Conservation (phyloP, 2,797 vertebrate genomes). For the Iguana delicatissima region DNA sequence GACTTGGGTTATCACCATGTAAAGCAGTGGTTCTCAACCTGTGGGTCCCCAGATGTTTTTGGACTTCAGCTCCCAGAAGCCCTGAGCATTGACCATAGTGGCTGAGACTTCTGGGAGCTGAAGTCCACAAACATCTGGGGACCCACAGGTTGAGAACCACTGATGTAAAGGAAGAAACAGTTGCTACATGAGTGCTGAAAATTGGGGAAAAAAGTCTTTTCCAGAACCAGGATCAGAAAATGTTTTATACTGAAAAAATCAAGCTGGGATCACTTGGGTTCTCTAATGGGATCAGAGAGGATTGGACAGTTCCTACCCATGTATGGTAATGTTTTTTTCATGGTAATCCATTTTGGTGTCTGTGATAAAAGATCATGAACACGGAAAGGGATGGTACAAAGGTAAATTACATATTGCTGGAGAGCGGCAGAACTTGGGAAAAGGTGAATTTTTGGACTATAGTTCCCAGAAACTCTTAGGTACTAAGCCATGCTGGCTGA, state of each 20-base stretch:
- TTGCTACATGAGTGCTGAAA: not conserved
- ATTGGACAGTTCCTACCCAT: not conserved
- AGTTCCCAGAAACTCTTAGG: too few relatives aligned
- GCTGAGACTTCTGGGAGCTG: too few relatives aligned
- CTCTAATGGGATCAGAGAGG: not conserved
- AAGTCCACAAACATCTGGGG: too few relatives aligned
- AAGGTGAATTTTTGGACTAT: too few relatives aligned
- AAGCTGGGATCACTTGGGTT: too few relatives aligned
- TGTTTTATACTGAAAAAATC: not conserved
- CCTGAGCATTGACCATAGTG: too few relatives aligned
- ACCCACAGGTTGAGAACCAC: too few relatives aligned
- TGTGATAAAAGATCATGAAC: not conserved
- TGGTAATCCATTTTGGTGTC: not conserved
- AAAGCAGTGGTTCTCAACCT: too few relatives aligned
- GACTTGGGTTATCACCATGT: not conserved
- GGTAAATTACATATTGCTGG: not conserved
- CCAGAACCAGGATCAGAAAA: not conserved
- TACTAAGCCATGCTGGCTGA: too few relatives aligned
- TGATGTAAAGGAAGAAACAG: not conserved
- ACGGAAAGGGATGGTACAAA: not conserved
- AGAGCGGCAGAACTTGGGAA: too few relatives aligned
- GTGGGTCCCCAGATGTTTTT: too few relatives aligned
- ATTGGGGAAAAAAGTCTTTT: not conserved
- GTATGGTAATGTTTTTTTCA: not conserved
- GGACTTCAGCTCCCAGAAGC: too few relatives aligned